Base-by-base conservation (phyloP, 2,797 vertebrate species). In the Anas bahamensis region DNA sequence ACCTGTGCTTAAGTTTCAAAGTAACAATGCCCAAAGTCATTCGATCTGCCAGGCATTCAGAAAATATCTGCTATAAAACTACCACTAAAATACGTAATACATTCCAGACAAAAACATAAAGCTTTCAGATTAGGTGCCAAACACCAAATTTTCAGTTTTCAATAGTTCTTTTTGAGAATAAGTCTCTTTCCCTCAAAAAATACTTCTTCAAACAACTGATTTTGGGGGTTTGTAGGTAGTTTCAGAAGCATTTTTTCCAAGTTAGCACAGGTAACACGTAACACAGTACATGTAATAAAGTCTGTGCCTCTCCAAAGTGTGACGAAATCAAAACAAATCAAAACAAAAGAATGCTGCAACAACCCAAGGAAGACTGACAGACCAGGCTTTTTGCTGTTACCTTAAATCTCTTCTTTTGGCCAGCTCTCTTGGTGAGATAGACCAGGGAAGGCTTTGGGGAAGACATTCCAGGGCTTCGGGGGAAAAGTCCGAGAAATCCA, bases 401-500 rank as follows among this genome's bases (percentile, higher is more conserved):
- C 99, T 98, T 91, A 99, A 97, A 95, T 99, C 99, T 98, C 94
- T 98, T 97, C 99, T 98, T 92, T 94, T 98, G 50, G 48, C 83
- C 72, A 99, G 81, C 92, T 99, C 99, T 70, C 97, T 98, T 0
- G 97, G 90, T 13, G 99, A 98, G 90, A 99, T 98, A 93, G 80
- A 97, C 99, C 99, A 99, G 10, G 99, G 99, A 29, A 99, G 96
- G 81, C 79, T 94, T 68, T 98, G 98, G 21, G 99, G 99, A 44
- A 99, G 98, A 88, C 99, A 99, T 53, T 96, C 97, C 64, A 99
- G 95, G n/a, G 98, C 98, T 77, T 99, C 98, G 3, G 98, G 96
- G 10, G 99, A 91, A 94, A 99, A 99, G 76, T 99, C 99, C 0
- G 99, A 98, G 96, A 98, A 99, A 97, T 99, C 99, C 11, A 99